phyloP scores from a whole-genome alignment of 2,113 vertebrate species.

The Aramus guarauna region DNA sequence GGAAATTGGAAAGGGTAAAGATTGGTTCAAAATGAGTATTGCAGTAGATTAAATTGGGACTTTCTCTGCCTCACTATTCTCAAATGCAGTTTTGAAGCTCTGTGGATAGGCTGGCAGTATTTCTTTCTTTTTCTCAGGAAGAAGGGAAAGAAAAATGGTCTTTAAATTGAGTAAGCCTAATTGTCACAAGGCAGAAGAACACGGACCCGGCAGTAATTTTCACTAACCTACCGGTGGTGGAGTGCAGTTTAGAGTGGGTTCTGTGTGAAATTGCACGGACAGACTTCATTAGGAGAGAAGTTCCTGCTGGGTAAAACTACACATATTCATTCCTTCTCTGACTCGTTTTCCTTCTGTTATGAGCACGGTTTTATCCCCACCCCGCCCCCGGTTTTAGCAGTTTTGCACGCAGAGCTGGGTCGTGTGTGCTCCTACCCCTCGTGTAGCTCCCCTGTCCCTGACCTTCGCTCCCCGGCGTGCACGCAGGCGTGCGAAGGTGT shows the following conservation, averaged over 20 bases:
- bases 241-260: background rate
- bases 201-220: background rate
- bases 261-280: background rate
- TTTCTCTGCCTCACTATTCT: background rate
- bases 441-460: rapidly evolving
- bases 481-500: background rate
- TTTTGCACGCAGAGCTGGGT: background rate
- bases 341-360: background rate
- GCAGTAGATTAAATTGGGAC: background rate
- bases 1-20: background rate
- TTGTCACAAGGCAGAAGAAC: background rate
- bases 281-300: background rate
- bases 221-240: background rate
- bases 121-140: background rate
- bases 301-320: background rate
- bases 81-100: conserved; percentile 16
- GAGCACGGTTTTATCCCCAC: background rate
- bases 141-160: conserved; percentile 1
- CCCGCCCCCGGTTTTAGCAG: background rate
- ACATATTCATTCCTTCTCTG: background rate
- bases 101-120: background rate
- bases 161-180: background rate
- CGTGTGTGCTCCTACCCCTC: background rate
- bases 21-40: background rate
- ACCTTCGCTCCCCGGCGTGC: rapidly evolving